phyloP scores from a whole-genome alignment of 92 coral and sea anemone genomes.

The Paragorgia papillata region DNA sequence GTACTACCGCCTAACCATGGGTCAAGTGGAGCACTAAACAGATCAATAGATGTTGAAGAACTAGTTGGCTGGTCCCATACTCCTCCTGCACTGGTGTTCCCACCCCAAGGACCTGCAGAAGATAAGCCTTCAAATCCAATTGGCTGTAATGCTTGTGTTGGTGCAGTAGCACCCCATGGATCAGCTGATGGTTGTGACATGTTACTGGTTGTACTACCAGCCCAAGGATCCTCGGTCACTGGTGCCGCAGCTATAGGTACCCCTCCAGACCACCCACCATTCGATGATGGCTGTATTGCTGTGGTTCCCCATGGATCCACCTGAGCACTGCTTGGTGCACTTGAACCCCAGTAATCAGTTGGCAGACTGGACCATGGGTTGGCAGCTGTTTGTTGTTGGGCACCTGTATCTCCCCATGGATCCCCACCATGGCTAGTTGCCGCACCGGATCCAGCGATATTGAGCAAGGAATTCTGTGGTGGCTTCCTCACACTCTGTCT shows the following conservation, averaged over 20 bases:
- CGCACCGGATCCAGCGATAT: slow-evolving; percentile 59
- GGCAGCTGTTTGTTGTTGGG: slow-evolving; percentile 43
- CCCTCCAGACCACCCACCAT: background rate
- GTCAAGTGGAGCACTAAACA: slow-evolving; percentile 11
- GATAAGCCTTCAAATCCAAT: slow-evolving; percentile 31
- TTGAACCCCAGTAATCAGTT: slow-evolving; percentile 33
- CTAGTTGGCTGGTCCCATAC: slow-evolving; percentile 63
- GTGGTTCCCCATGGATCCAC: slow-evolving; percentile 51
- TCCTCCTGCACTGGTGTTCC: slow-evolving; percentile 47
- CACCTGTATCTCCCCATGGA: slow-evolving; percentile 73
- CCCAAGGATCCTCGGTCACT: slow-evolving; percentile 64
- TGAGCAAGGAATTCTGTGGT: slow-evolving; percentile 49
- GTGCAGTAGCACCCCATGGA: slow-evolving; percentile 67
- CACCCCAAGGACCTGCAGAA: slow-evolving; percentile 78
- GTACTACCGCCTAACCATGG: slow-evolving; percentile 20
- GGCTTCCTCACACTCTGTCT: slow-evolving; percentile 35
- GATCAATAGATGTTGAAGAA: slow-evolving; percentile 37
- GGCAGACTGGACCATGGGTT: slow-evolving; percentile 78
- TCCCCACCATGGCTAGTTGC: slow-evolving; percentile 54
- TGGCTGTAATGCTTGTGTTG: slow-evolving; percentile 49
- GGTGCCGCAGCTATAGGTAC: slow-evolving; percentile 48
- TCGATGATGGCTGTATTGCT: slow-evolving; percentile 44
- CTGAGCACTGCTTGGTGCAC: slow-evolving; percentile 47
- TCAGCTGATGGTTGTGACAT: slow-evolving; percentile 54
- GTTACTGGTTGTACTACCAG: slow-evolving; percentile 44